Evolutionary conservation across 2,888 invertebrate species (phyloP), one percentile per base, ranked within the genome.

Genomic region (Dione juno): DNA sequence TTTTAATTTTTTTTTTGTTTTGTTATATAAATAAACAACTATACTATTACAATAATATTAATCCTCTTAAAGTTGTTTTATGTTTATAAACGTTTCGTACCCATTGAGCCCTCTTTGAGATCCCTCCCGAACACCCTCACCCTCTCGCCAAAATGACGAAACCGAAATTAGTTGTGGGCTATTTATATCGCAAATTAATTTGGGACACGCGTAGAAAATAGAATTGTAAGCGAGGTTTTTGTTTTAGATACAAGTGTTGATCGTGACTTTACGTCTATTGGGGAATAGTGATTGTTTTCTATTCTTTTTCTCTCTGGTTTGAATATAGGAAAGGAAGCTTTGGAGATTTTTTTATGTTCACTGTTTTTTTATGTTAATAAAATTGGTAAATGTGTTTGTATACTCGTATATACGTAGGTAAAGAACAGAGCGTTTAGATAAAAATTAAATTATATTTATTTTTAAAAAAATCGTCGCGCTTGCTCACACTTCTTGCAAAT

Each of bases 151-250:
- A 64, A 50, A 52, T 64, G 35, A 52, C 37, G 40, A 64, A 64
- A 64, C 64, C 52, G 37, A 64, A 64, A 40, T 52, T 64, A 41
- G 66, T 54, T 43, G 21, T 37, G 14, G 13, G 35, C 66, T 67
- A 67, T 58, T 67, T 67, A 37, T 57, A 48, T 45, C 48, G 19
- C 7, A 58, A 57, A 66, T 66, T 58, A 67, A 67, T 67, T 67
- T 57, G 58, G 66, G 45, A 67, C 66, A 67, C 66, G 37, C n/a
- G 66, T 19, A 37, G 0, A 40, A 14, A 37, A 50, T 52, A 61
- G 43, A 61, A n/a, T 9, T 28, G 43, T 28, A 13, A 19, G 59
- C 21, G 41, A 43, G 10, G 41, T 21, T 45, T 45, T 45, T 61
- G 61, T 61, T 61, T 45, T 45, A 28, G 7, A 45, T 61, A 61